Evolutionary conservation across 1,140 invertebrate genomes (phyloP).

Genomic region (Nephotettix cincticeps): DNA sequence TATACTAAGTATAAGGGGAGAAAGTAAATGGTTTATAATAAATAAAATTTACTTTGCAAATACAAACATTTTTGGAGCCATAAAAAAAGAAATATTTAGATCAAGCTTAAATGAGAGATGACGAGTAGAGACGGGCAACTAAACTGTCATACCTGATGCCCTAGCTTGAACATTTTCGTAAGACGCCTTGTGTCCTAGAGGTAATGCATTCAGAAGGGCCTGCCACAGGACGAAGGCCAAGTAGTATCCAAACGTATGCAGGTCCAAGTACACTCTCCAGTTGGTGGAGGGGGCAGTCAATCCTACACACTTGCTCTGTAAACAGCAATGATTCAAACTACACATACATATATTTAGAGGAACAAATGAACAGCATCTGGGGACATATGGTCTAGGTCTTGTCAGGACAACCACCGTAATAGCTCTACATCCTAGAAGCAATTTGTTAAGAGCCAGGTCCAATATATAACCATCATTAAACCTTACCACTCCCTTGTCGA

Average conservation of each 20-base stretch:
- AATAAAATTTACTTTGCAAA: not conserved
- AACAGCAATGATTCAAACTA: too few relatives aligned
- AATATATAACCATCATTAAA: too few relatives aligned
- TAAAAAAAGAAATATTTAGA: not conserved
- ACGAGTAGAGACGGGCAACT: too few relatives aligned
- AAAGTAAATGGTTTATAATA: not conserved
- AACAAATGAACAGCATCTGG: too few relatives aligned
- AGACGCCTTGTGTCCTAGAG: conserved; percentile 9
- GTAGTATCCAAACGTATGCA: not conserved
- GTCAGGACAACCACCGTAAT: too few relatives aligned
- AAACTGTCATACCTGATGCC: not conserved
- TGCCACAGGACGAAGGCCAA: conserved; percentile 18
- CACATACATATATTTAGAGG: too few relatives aligned
- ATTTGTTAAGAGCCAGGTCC: too few relatives aligned
- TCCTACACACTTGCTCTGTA: too few relatives aligned
- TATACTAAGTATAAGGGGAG: too few relatives aligned
- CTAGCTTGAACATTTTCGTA: not conserved
- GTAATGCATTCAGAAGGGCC: conserved; percentile 14
- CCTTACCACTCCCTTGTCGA: too few relatives aligned
- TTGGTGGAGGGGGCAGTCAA: conserved; percentile 2
- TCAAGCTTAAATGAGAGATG: not conserved
- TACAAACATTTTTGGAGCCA: not conserved
- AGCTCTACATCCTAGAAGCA: too few relatives aligned
- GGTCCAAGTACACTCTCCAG: conserved; percentile 27
- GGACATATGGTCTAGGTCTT: too few relatives aligned